These are phyloP conservation scores for Copsychus sechellarum DNA, from an alignment of 2,113 vertebrate species.

Conservation along the genomic window DNA sequence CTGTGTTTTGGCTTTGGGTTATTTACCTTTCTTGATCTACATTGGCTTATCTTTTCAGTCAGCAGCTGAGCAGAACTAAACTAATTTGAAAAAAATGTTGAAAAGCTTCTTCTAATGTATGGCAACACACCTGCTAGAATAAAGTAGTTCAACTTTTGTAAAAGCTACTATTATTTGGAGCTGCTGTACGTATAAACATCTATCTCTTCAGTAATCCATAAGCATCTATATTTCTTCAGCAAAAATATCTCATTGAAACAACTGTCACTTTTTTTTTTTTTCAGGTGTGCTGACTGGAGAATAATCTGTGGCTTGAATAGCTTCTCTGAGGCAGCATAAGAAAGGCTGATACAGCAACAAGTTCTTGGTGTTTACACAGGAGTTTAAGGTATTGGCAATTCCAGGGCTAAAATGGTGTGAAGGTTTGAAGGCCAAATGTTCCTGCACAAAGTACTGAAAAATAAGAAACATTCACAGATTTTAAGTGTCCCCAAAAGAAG, in stretches of 20 bases:
- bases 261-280: neutral
- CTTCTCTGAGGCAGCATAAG: neutral
- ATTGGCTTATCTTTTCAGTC: neutral
- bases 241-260: neutral
- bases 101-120: neutral
- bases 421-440: neutral
- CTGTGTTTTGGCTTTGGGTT: neutral
- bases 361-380: neutral
- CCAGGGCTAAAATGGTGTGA: neutral
- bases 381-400: neutral
- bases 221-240: neutral
- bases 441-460: neutral
- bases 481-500: rapidly evolving
- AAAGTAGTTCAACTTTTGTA: neutral
- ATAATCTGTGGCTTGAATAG: neutral
- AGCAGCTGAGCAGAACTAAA: neutral
- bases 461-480: neutral
- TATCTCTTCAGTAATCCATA: neutral
- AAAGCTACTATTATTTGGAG: neutral
- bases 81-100: neutral
- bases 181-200: neutral
- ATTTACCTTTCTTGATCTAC: conserved; percentile 4
- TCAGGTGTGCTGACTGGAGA: rapidly evolving
- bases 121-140: neutral
- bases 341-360: neutral